Percentiles rank a stretch among this genome's conserved stretches.
These are phyloP conservation scores for Criorhina ranunculi DNA, from an alignment of 2,888 invertebrate genomes.

Conservation along the genomic window DNA sequence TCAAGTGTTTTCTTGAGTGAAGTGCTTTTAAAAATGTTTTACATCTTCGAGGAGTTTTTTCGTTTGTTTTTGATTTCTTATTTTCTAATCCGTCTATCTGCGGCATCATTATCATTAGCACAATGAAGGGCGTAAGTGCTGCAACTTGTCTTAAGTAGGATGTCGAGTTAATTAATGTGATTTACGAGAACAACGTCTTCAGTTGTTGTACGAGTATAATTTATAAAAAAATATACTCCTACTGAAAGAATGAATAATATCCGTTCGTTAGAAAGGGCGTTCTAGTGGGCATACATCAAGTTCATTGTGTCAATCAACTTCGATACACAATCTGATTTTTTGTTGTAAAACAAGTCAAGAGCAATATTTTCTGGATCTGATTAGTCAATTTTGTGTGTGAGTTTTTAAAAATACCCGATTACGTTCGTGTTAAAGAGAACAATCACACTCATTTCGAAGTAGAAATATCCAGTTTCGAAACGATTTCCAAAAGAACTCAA, in stretches of 20 bases:
- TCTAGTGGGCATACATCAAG: neutral
- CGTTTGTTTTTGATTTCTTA: constrained; percentile 7
- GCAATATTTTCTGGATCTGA: neutral
- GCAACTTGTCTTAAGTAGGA: constrained; percentile 38
- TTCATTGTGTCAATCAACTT: constrained; percentile 25
- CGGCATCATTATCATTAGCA: neutral
- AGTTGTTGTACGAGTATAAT: constrained; percentile 5
- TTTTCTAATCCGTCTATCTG: neutral
- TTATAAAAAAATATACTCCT: constrained; percentile 18
- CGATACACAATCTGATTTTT: constrained; percentile 1
- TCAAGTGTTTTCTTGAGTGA: constrained; percentile 12
- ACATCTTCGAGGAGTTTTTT: constrained; percentile 7
- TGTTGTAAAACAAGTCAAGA: neutral
- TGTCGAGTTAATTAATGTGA: constrained; percentile 38
- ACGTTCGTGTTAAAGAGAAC: too few species aligned
- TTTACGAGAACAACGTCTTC: constrained; percentile 16
- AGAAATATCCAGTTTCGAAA: too few species aligned
- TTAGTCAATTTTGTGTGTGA: too few species aligned
- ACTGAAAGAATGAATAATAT: constrained; percentile 19
- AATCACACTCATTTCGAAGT: too few species aligned
- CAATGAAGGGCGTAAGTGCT: neutral
- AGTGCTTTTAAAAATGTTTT: constrained; percentile 17
- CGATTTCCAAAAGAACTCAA: too few species aligned
- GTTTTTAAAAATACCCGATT: too few species aligned
- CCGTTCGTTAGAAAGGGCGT: constrained; percentile 4